Evolutionary conservation across 1,140 invertebrate genomes (phyloP).

Genomic region (Drosophila nannoptera): DNA sequence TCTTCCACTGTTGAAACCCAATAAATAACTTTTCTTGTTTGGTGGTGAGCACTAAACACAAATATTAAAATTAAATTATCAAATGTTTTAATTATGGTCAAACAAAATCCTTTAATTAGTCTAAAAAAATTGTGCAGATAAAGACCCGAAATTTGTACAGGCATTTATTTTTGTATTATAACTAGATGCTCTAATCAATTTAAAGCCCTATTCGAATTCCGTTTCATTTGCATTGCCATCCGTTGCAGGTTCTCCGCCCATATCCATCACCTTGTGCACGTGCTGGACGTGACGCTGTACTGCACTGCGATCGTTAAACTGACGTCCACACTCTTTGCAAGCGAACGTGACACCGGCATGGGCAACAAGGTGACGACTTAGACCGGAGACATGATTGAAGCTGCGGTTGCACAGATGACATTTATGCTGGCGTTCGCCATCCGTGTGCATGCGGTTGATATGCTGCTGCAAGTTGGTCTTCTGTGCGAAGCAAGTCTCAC

Average conservation of each 20-base stretch:
- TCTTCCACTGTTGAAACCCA: conserved; percentile 38
- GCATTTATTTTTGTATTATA: not conserved
- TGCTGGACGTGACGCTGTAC: conserved; percentile 81
- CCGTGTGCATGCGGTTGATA: conserved; percentile 82
- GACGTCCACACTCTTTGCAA: conserved; percentile 84
- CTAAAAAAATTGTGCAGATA: not conserved
- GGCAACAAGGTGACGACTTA: conserved; percentile 85
- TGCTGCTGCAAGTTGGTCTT: conserved; percentile 84
- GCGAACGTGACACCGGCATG: conserved; percentile 84
- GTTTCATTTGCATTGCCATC: conserved; percentile 43
- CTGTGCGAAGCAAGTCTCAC: conserved; percentile 87
- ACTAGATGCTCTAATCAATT: not conserved
- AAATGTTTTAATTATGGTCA: conserved; percentile 38
- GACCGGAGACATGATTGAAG: conserved; percentile 81
- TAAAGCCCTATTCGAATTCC: conserved; percentile 20
- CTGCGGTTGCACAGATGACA: conserved; percentile 84
- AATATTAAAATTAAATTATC: conserved; percentile 57
- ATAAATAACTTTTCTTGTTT: conserved; percentile 43
- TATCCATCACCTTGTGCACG: conserved; percentile 54
- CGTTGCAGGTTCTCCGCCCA: conserved; percentile 5
- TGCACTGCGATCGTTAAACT: conserved; percentile 86
- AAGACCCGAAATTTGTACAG: not conserved
- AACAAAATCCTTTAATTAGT: not conserved
- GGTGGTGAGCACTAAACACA: conserved; percentile 41
- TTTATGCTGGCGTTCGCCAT: conserved; percentile 82